Evolutionary conservation across 2,797 vertebrate species (phyloP).

Genomic region (Dermochelys coriacea): DNA sequence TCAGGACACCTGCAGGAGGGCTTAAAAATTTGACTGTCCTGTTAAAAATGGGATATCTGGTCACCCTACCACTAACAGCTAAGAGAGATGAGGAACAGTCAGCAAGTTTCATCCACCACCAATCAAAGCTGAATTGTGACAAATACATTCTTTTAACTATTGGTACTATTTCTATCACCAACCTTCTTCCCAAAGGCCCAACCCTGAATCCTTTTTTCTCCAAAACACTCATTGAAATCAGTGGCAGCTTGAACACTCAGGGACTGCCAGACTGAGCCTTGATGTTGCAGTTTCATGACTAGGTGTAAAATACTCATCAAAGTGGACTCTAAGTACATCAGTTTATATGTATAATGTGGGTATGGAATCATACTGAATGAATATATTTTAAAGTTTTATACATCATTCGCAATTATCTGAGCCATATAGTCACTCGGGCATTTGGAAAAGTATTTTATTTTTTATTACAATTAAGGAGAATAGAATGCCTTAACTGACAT

Average conservation of each 20-base stretch:
- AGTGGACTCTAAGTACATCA: background rate
- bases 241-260: background rate
- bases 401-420: background rate
- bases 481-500: background rate
- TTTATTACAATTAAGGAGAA: background rate
- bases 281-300: background rate
- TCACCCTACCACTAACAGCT: background rate
- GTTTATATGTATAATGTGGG: background rate
- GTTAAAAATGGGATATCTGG: too few species aligned
- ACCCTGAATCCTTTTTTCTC: background rate
- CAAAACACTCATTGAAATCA: background rate
- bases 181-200: background rate
- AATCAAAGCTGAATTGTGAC: background rate
- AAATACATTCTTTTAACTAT: background rate
- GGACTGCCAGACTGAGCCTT: background rate
- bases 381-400: background rate
- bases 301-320: background rate
- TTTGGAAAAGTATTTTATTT: background rate
- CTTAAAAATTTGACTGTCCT: too few species aligned
- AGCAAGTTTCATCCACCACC: background rate
- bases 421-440: fast-evolving
- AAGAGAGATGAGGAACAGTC: background rate
- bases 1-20: too few species aligned
- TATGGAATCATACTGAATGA: background rate
- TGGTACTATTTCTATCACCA: background rate